phyloP scores from a whole-genome alignment of 2,888 invertebrate species.

The Acrobasis suavella region DNA sequence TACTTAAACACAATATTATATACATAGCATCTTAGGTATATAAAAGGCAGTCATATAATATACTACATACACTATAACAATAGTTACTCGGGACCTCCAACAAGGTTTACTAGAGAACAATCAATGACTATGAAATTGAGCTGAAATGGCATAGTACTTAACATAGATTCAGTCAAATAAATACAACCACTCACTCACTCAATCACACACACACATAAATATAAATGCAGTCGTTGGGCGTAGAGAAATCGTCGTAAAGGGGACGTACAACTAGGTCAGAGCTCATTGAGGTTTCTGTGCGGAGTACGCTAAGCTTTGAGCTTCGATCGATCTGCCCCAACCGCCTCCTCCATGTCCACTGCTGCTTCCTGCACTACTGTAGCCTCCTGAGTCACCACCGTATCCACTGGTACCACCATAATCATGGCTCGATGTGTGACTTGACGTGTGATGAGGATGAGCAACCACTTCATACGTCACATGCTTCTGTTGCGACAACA shows the following conservation, averaged over 20 bases:
- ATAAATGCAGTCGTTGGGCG: slow-evolving; percentile 44
- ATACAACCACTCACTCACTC: slow-evolving; percentile 60
- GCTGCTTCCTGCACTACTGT: slow-evolving; percentile 79
- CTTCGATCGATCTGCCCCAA: slow-evolving; percentile 90
- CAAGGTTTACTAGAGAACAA: slow-evolving; percentile 48
- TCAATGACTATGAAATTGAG: slow-evolving; percentile 45
- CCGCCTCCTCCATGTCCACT: slow-evolving; percentile 81
- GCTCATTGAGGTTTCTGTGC: slow-evolving; percentile 86
- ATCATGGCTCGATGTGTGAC: slow-evolving; percentile 86
- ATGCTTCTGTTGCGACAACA: slow-evolving; percentile 90
- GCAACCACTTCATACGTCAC: slow-evolving; percentile 94
- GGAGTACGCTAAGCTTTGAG: slow-evolving; percentile 90
- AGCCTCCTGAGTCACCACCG: slow-evolving; percentile 82
- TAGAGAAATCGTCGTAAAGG: slow-evolving; percentile 67
- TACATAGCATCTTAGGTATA: slow-evolving; percentile 35
- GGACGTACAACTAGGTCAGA: slow-evolving; percentile 62
- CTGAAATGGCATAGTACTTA: slow-evolving; percentile 43
- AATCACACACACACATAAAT: slow-evolving; percentile 38
- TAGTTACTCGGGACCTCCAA: slow-evolving; percentile 44
- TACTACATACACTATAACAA: slow-evolving; percentile 41
- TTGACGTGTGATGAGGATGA: slow-evolving; percentile 90
- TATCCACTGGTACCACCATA: slow-evolving; percentile 84
- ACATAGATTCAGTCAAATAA: slow-evolving; percentile 56
- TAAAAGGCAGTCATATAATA: slow-evolving; percentile 28
- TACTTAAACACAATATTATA: slow-evolving; percentile 49